Base-by-base conservation (phyloP, 92 coral and sea anemone genomes). In the Phenganax subtilis region DNA sequence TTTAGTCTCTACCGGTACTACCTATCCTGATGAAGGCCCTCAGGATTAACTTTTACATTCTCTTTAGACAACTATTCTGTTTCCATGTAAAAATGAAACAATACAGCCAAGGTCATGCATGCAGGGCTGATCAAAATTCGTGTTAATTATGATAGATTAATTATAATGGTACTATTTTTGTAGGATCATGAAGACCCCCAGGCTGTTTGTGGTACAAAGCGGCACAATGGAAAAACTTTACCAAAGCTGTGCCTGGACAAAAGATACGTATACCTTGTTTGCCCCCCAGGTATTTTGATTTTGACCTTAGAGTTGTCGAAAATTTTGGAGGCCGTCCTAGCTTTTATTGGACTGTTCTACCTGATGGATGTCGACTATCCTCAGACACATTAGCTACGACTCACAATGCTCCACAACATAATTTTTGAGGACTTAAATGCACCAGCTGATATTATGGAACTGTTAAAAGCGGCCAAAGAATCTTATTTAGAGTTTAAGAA, bases 361-460 rank as follows among this genome's bases (percentile, higher is more conserved):
- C 75, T 69, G 16, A 17, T 69, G 16, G 55, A 69, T 69, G 75
- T 51, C 20, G 75, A 69, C 30, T 69, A 69, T 51, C 75, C 75
- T 5, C 12, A 69, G 27, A 30, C 75, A 9, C 51, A 69, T n/a
- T 55, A 69, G 16, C 55, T 69, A 17, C 55, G 75, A 52, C 75
- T 69, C 54, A 69, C 75, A 9, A 69, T 69, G 75, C 31, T 69
- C 15, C 75, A 69, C 30, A 69, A 69, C 54, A 30, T 69, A 51
- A 51, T 69, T 16, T 69, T 69, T 3, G 29, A 51, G 7, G 54
- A 69, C 55, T 17, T 31, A 14, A 69, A 25, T 25, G 55, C 30
- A 7, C 75, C 75, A 25, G 75, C 52, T 8, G 75, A 69, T 51
- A 17, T 69, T 7, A 69, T 69, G 52, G 30, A 69, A 69, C 29